These are phyloP conservation scores for Alethe castanea DNA, from an alignment of 2,113 vertebrate species.

Conservation along the genomic window DNA sequence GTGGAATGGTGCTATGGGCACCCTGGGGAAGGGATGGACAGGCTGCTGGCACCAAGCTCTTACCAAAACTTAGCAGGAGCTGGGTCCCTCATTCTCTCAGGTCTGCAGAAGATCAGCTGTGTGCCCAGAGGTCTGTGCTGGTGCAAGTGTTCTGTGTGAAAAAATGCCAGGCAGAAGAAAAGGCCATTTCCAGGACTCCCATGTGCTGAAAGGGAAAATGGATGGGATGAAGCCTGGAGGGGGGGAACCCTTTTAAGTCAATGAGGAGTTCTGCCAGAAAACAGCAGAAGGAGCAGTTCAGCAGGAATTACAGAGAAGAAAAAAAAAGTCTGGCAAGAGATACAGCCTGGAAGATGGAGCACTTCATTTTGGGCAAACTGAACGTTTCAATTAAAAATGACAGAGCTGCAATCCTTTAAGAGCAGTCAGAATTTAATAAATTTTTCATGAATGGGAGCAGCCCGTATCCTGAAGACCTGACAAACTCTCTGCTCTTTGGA, in stretches of 20 bases:
- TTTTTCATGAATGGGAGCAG: conserved; percentile 64
- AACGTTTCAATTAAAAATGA: conserved; percentile 72
- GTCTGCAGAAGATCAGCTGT: background rate
- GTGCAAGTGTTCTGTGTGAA: background rate
- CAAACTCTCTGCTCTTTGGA: conserved; percentile 45
- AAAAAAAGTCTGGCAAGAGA: conserved; percentile 50
- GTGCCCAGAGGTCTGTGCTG: background rate
- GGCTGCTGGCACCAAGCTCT: background rate
- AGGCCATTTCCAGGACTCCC: conserved; percentile 22
- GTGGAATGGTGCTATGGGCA: background rate
- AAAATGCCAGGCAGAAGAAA: conserved; percentile 23
- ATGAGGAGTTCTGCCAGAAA: conserved; percentile 48
- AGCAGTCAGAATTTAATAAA: conserved; percentile 67
- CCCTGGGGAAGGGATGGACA: background rate
- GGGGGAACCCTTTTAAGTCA: conserved; percentile 14
- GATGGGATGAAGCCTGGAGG: conserved; percentile 10
- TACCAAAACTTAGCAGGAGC: background rate
- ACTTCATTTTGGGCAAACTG: conserved; percentile 62
- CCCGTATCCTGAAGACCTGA: conserved; percentile 49
- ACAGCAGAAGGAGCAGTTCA: conserved; percentile 64
- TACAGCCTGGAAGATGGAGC: conserved; percentile 54
- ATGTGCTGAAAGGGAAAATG: conserved; percentile 6
- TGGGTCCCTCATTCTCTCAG: background rate
- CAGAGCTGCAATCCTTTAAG: conserved; percentile 63
- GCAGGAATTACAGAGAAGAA: conserved; percentile 45